Base-by-base conservation (phyloP, 2,113 vertebrate species). In the Aramus guarauna region DNA sequence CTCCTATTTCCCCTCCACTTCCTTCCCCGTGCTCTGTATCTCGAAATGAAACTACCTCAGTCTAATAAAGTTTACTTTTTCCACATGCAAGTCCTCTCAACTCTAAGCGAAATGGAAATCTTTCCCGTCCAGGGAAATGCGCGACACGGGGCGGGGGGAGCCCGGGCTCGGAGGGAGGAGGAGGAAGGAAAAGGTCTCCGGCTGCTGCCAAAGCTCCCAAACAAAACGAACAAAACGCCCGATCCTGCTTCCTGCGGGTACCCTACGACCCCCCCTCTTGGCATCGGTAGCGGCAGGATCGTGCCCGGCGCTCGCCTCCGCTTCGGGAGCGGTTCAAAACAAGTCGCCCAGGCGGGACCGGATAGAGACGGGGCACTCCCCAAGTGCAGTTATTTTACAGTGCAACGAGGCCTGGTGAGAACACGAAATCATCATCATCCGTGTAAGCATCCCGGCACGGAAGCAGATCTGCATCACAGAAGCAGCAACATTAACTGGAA, bases 41-140 rank as follows among this genome's bases (percentile, higher is more conserved):
- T 88, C 60, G 58, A 41, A 79, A 76, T 24, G 17, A 85, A 97
- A 76, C 97, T 98, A 98, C 98, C 98, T 98, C 98, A 98, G 48
- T 60, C 66, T 86, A 98, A 98, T 98, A 98, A 98, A 98, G 90
- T 97, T 89, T 84, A 90, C 88, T 87, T 96, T 95, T 94, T 67
- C 32, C 83, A 41, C 56, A 32, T 6, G 36, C 55, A 56, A 85
- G 45, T 50, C n/a, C 22, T 86, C 72, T 67, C 60, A 29, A 12
- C 1, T 95, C 23, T 55, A 8, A 36, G 5, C 4, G 24, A 24
- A 9, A 14, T 9, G 82, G 89, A 55, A 75, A 80, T 26, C 15
- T 39, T 15, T 36, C 15, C 22, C 13, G 7, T 22, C 27, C 81
- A 10, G 81, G 41, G 67, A 50, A 59, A 45, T 2, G 41, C 6